Evolutionary conservation across 2,888 invertebrate species (phyloP), one percentile per base, ranked within the genome.

Genomic region (Saturnia japonica): DNA sequence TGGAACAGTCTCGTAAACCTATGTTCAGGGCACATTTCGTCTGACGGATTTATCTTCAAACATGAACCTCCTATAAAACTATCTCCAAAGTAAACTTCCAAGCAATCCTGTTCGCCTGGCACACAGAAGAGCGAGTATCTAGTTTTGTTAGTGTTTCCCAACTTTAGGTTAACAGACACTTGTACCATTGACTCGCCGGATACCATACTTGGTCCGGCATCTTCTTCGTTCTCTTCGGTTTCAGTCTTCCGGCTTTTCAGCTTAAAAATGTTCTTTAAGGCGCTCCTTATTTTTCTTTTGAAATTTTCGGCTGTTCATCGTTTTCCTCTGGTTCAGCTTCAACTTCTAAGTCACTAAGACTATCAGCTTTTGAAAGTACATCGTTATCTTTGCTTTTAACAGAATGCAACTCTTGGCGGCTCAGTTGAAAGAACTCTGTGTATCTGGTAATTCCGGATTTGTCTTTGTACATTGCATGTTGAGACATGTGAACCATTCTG

Each of bases 1-100:
- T 88, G 85, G 66, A 93, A 85, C 40, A 94, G 74, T n/a, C 92
- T 76, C 2, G 82, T 74, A 8, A 74, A 42, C 12, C 89, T 79
- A 72, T 85, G 87, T 16, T 79, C 81, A 0, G 73, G 47, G 28
- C 76, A 73, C 4, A 80, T 42, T 8, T 40, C 71, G 74, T 91
- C 91, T 0, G 89, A 84, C 1, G 90, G 91, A 69, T 90, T 80
- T 0, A 95, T 80, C 71, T 88, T 88, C 1, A 95, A 80, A 60
- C 95, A 94, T 0, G 91, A 88, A 40, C 95, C 95, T 22, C 95
- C 95, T 34, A 82, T 86, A 80, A 93, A 95, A 74, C 91, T 91
- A 74, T 94, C 94, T 0, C 87, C 87, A 57, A 85, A 88, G 77
- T 85, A 87, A 45, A 82, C 74, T 75, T 90, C 84, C 16, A 92